phyloP scores from a whole-genome alignment of 2,113 vertebrate genomes.

The Leptobrachium leishanense region DNA sequence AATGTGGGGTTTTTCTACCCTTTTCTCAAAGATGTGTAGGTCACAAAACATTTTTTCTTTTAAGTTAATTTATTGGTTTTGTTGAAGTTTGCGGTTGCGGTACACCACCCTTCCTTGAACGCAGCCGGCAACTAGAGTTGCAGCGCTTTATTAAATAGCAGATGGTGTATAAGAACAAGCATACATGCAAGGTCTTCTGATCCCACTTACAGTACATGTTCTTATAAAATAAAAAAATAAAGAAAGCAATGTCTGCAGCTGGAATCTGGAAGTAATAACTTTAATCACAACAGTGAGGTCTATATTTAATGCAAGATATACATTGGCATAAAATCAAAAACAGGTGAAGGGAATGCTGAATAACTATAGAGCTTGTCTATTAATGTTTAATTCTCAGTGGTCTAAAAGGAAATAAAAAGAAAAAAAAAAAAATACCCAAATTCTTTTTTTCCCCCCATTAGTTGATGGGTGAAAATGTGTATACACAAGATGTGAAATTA shows the following conservation, averaged over 20 bases:
- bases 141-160: constrained; percentile 17
- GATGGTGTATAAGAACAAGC: constrained; percentile 33
- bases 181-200: constrained; percentile 35
- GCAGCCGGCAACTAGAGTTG: constrained; percentile 16
- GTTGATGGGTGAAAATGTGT: too few species aligned
- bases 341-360: constrained; percentile 20
- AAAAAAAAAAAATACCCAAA: too few species aligned
- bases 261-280: constrained; percentile 37
- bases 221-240: constrained; percentile 20
- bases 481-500: too few species aligned
- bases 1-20: too few species aligned
- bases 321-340: constrained; percentile 49
- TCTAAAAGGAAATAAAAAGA: too few species aligned
- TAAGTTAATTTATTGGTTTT: not conserved
- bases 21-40: too few species aligned
- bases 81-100: not conserved
- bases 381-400: too few species aligned
- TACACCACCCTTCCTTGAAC: not conserved
- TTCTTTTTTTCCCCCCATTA: too few species aligned
- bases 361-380: not conserved
- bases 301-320: constrained; percentile 53
- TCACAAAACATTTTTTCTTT: too few species aligned
- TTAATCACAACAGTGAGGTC: constrained; percentile 10
- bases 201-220: constrained; percentile 34
- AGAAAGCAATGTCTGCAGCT: constrained; percentile 12